Base-by-base conservation (phyloP, 2,888 invertebrate genomes). In the Choristoneura rosaceana region DNA sequence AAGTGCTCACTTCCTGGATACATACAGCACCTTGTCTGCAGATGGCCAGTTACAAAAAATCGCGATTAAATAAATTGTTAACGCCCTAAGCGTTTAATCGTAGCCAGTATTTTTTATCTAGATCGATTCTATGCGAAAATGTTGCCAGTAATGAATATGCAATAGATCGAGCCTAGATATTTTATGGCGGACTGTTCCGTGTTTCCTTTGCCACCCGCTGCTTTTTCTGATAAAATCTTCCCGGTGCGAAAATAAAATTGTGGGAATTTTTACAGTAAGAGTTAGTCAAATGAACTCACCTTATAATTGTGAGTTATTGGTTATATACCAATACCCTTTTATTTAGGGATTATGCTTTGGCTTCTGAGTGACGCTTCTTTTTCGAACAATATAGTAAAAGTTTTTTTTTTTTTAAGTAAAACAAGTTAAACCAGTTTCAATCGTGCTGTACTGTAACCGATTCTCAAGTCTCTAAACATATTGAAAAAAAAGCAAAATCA, bases 41-140 rank as follows among this genome's bases (percentile, higher is more conserved):
- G 88, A 89, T 90, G 90, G 85, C 78, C 71, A 77, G 73, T 79
- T 74, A 76, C 76, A 78, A 80, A 79, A 81, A 81, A 76, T 76
- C 61, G 63, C 85, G 85, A 85, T 87, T 84, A 82, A 89, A 91
- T 91, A 89, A 91, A 92, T 90, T 88, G 87, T 89, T 87, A 86
- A 83, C 90, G 87, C 92, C 87, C 79, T 73, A 75, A 83, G 91
- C 87, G 82, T 80, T 83, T 80, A 81, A 88, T 87, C 84, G 87
- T 76, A 73, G 78, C 65, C 77, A 73, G 74, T 73, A 74, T 80
- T 85, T 84, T 85, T 87, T 86, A 90, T 90, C 90, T 86, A 85
- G 87, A 84, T 84, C 84, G 82, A 80, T 84, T 85, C 90, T 90
- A 89, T 88, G 87, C 79, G 84, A 87, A 87, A 84, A 87, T 79